phyloP scores from a whole-genome alignment of 2,888 invertebrate genomes.

The Mantis religiosa region DNA sequence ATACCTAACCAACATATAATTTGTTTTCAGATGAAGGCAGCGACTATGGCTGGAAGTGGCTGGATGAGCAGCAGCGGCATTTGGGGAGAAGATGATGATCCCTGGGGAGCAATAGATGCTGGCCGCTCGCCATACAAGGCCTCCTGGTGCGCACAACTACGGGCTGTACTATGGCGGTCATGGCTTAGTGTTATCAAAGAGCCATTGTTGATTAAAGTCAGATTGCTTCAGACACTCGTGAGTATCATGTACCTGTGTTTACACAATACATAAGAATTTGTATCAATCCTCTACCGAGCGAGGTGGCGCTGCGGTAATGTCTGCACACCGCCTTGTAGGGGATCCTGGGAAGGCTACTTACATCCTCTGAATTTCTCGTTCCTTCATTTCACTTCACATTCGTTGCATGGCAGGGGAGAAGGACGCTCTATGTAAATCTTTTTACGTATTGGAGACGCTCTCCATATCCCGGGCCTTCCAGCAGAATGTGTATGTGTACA shows the following conservation, averaged over 20 bases:
- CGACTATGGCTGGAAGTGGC: not conserved
- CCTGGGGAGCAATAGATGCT: slow-evolving; percentile 33
- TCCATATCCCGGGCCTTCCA: too few relatives aligned
- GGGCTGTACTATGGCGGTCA: slow-evolving; percentile 85
- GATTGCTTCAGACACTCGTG: slow-evolving; percentile 84
- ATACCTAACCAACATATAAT: not conserved
- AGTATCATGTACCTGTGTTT: slow-evolving; percentile 41
- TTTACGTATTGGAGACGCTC: too few relatives aligned
- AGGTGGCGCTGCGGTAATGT: too few relatives aligned
- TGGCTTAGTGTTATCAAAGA: slow-evolving; percentile 86
- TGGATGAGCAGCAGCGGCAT: slow-evolving; percentile 29
- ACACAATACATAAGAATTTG: too few relatives aligned
- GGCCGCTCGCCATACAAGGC: slow-evolving; percentile 68
- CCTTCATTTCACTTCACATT: too few relatives aligned
- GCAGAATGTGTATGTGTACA: too few relatives aligned
- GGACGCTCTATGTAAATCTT: too few relatives aligned
- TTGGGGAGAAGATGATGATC: slow-evolving; percentile 32
- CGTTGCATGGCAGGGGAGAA: too few relatives aligned
- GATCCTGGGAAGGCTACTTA: too few relatives aligned
- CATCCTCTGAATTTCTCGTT: too few relatives aligned
- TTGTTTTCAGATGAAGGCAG: slow-evolving; percentile 4
- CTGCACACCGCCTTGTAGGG: too few relatives aligned
- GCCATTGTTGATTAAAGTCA: slow-evolving; percentile 83
- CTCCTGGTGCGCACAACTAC: slow-evolving; percentile 82
- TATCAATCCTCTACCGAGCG: too few relatives aligned